Percentiles rank a stretch among this genome's conserved stretches.
Evolutionary conservation across 2,113 vertebrate species (phyloP).

Genomic region (Otis tarda): DNA sequence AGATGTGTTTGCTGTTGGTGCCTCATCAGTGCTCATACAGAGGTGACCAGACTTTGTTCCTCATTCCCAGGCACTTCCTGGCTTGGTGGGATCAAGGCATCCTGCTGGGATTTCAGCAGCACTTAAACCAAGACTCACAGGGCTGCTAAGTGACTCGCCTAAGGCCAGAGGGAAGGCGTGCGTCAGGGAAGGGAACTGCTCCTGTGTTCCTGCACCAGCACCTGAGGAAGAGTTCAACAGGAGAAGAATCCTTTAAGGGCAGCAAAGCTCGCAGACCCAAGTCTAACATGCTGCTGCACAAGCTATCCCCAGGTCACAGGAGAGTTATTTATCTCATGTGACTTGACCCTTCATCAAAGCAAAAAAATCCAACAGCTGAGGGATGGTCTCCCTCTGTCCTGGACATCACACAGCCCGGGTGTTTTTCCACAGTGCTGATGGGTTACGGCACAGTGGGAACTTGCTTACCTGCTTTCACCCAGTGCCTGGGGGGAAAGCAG

Average conservation of each 20-base stretch:
- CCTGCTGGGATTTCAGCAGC: background rate
- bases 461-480: background rate
- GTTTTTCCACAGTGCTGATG: slow-evolving; percentile 5
- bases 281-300: background rate
- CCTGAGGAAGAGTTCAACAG: background rate
- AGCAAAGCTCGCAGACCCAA: background rate
- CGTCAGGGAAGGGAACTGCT: background rate
- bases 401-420: background rate
- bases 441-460: background rate
- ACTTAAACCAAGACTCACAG: background rate
- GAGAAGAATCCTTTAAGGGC: background rate
- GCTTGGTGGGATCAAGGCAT: background rate
- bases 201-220: background rate
- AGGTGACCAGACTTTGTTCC: background rate
- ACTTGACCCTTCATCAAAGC: background rate
- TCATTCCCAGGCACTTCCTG: background rate
- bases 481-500: background rate
- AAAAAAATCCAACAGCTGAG: background rate
- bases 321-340: background rate
- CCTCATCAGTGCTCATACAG: rapidly evolving
- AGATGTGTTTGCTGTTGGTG: rapidly evolving
- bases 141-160: background rate
- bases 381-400: background rate
- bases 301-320: background rate
- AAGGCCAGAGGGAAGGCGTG: background rate